These are phyloP conservation scores for Hylia prasina DNA, from an alignment of 2,113 vertebrate species.

Conservation along the genomic window DNA sequence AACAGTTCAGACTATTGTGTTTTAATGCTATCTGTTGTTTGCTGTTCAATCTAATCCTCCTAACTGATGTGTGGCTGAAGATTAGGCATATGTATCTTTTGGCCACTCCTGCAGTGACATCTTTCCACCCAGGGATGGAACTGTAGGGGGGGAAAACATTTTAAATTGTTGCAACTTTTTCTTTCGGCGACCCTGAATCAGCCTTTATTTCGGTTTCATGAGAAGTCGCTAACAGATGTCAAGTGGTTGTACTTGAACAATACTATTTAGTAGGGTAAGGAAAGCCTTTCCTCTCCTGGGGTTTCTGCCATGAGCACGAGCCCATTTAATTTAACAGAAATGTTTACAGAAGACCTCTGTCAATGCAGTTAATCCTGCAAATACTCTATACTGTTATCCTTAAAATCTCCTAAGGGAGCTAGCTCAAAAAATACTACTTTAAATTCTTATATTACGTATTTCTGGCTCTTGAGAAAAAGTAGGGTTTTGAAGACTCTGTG, in stretches of 20 bases:
- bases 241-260: fast-evolving
- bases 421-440: neutral
- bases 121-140: neutral
- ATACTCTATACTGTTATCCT: neutral
- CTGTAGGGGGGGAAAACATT: neutral
- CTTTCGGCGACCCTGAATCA: neutral
- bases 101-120: neutral
- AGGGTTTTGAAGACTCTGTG: neutral
- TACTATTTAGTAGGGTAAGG: neutral
- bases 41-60: neutral
- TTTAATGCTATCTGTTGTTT: neutral
- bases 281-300: neutral
- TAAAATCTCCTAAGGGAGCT: neutral
- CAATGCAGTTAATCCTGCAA: neutral
- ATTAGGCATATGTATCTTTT: neutral
- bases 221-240: neutral
- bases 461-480: neutral
- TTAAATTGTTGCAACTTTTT: neutral
- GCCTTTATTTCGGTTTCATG: neutral
- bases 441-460: neutral
- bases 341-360: neutral
- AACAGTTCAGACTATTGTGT: neutral
- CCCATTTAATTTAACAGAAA: neutral
- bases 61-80: neutral
- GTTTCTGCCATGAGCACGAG: neutral